Conservation (phyloP, 2,797 vertebrate species). For the Protonibea diacanthus region DNA sequence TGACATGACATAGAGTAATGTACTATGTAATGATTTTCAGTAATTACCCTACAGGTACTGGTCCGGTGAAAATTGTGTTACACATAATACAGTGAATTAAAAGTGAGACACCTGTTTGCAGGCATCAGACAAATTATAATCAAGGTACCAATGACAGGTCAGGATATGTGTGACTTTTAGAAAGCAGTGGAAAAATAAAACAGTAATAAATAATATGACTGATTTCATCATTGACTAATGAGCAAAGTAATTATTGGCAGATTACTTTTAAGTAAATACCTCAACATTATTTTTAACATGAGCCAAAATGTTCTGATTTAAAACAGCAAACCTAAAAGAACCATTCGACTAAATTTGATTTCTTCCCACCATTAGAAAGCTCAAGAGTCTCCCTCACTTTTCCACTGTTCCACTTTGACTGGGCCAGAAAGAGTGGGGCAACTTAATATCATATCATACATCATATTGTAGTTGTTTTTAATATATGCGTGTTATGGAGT, state of each 20-base stretch:
- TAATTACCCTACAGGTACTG: slow-evolving; percentile 7
- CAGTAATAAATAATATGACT: slow-evolving; percentile 4
- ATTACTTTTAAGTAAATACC: slow-evolving; percentile 8
- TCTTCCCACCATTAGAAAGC: slow-evolving; percentile 24
- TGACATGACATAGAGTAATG: slow-evolving; percentile 7
- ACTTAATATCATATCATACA: slow-evolving; percentile 26
- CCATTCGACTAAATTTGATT: slow-evolving; percentile 43
- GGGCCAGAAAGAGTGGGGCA: slow-evolving; percentile 1
- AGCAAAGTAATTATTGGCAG: slow-evolving; percentile 9
- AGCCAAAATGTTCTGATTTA: slow-evolving; percentile 23
- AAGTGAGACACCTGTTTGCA: slow-evolving; percentile 6
- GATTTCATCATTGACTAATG: slow-evolving; percentile 10
- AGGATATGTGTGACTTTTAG: slow-evolving; percentile 8
- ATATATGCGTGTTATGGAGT: not conserved
- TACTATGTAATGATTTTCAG: slow-evolving; percentile 15
- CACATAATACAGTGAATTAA: slow-evolving; percentile 15
- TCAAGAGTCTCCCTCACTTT: slow-evolving; percentile 24
- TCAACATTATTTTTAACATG: slow-evolving; percentile 6
- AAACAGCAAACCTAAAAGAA: slow-evolving; percentile 10
- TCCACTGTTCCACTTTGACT: slow-evolving; percentile 31
- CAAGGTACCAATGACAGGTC: slow-evolving; percentile 8
- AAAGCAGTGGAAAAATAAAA: slow-evolving; percentile 6
- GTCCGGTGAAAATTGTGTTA: not conserved
- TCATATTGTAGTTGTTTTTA: slow-evolving; percentile 11
- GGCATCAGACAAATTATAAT: not conserved